Evolutionary conservation across 2,113 vertebrate genomes (phyloP).

Genomic region (Dasyurus viverrinus): DNA sequence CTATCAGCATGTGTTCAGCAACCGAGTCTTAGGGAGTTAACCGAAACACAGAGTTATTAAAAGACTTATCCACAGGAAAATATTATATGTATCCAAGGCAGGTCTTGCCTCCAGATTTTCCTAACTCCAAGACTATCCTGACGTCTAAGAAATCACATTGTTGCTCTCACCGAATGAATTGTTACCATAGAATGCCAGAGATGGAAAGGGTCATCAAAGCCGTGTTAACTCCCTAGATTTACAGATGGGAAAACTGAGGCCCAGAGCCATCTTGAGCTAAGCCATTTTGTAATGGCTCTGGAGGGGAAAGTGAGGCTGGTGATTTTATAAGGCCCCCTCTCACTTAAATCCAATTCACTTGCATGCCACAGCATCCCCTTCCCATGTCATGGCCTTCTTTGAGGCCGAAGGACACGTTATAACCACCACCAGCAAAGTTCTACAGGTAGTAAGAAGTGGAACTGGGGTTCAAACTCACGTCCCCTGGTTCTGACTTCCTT

Average conservation of each 20-base stretch:
- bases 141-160: neutral
- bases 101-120: conserved; percentile 51
- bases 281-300: too few species aligned
- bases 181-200: neutral
- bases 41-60: conserved; percentile 38
- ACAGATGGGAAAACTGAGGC: neutral
- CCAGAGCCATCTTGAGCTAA: neutral
- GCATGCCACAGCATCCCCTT: too few species aligned
- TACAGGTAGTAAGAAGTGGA: neutral
- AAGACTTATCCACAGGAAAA: conserved; percentile 6
- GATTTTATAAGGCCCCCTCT: too few species aligned
- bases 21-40: neutral
- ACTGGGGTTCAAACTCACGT: neutral
- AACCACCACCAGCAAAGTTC: neutral
- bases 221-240: neutral
- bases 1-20: neutral
- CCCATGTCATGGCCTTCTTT: too few species aligned
- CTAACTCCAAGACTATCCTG: neutral
- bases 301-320: too few species aligned
- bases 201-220: neutral
- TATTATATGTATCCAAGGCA: conserved; percentile 12
- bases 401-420: too few species aligned
- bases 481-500: neutral
- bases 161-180: neutral
- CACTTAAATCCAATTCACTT: too few species aligned